A percentile compares a stretch with the other conserved stretches of the same genome.
phyloP scores from a whole-genome alignment of 1,140 invertebrate species.

The Sitophilus oryzae region DNA sequence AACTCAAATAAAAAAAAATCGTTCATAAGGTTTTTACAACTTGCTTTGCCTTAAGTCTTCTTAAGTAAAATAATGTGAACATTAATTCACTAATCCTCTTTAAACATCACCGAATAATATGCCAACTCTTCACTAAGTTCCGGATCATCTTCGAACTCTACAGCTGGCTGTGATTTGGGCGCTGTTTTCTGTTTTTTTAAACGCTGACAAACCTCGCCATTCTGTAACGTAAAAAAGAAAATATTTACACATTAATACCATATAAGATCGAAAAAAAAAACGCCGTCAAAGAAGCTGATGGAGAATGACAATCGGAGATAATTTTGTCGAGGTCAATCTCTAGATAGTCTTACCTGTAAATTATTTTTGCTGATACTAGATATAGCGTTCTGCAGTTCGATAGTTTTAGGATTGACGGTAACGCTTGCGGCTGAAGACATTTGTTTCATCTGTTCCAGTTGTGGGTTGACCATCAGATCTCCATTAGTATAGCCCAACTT shows the following conservation, averaged over 20 bases:
- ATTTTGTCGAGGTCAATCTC: too few relatives aligned
- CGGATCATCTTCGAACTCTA: slow-evolving; percentile 41
- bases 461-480: slow-evolving; percentile 42
- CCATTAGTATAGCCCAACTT: slow-evolving; percentile 36
- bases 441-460: slow-evolving; percentile 34
- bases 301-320: too few relatives aligned
- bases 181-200: too few relatives aligned
- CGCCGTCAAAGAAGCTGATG: too few relatives aligned
- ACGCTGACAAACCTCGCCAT: too few relatives aligned
- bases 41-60: too few relatives aligned
- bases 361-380: slow-evolving; percentile 23
- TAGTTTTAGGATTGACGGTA: slow-evolving; percentile 14
- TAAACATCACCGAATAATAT: slow-evolving; percentile 34
- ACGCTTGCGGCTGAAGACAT: slow-evolving; percentile 19
- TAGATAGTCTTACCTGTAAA: background rate
- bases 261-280: too few relatives aligned
- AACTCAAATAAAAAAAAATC: too few relatives aligned
- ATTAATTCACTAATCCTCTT: background rate
- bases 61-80: background rate
- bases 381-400: slow-evolving; percentile 27
- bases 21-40: too few relatives aligned
- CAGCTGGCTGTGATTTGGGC: slow-evolving; percentile 6
- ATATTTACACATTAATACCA: too few relatives aligned
- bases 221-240: too few relatives aligned
- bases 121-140: slow-evolving; percentile 40